Conservation (phyloP, 1,140 invertebrate genomes). For the Diorhabda carinulata region DNA sequence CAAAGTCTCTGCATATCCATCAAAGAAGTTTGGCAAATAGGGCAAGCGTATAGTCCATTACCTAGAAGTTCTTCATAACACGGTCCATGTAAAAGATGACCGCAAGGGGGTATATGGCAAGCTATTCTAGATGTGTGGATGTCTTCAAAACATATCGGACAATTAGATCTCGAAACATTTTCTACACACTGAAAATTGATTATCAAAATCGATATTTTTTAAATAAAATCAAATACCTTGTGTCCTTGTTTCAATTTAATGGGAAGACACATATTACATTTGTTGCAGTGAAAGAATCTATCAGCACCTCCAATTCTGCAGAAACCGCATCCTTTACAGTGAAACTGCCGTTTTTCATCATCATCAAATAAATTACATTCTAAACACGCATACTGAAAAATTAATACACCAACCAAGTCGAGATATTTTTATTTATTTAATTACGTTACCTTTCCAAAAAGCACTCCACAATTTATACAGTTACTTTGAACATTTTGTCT, state of each 20-base stretch:
- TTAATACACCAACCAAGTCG: not conserved
- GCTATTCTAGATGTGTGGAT: conserved; percentile 84
- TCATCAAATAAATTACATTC: conserved; percentile 88
- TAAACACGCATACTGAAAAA: conserved; percentile 73
- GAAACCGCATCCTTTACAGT: conserved; percentile 83
- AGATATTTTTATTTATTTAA: not conserved
- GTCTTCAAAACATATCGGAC: conserved; percentile 82
- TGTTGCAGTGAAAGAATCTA: conserved; percentile 82
- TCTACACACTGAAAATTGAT: conserved; percentile 69
- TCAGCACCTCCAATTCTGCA: conserved; percentile 81
- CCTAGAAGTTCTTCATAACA: conserved; percentile 75
- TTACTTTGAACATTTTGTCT: conserved; percentile 73
- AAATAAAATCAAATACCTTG: conserved; percentile 56
- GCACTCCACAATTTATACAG: conserved; percentile 68
- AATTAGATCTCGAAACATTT: conserved; percentile 79
- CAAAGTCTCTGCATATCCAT: conserved; percentile 79
- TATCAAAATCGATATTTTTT: not conserved
- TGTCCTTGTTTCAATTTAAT: conserved; percentile 73
- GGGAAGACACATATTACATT: conserved; percentile 83
- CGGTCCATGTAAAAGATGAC: conserved; percentile 75
- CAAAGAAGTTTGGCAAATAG: conserved; percentile 80
- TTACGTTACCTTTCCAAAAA: conserved; percentile 67
- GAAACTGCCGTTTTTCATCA: conserved; percentile 83
- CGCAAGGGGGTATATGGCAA: conserved; percentile 81
- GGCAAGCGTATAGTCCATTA: conserved; percentile 79